These are phyloP conservation scores for Philhelius pedissequus DNA, from an alignment of 2,888 invertebrate genomes.

Conservation along the genomic window DNA sequence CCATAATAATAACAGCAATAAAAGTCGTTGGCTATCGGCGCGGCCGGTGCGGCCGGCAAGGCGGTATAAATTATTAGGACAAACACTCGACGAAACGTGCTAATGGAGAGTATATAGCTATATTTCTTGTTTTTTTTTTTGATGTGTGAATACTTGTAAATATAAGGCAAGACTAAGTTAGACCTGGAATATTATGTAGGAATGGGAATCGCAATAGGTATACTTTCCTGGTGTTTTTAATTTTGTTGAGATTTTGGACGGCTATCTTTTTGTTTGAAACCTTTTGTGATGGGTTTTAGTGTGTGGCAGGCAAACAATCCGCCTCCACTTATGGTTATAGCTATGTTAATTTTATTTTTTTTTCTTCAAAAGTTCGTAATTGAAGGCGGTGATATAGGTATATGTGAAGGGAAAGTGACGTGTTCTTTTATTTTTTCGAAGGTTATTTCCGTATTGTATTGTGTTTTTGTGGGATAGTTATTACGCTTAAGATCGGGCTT, in stretches of 20 bases:
- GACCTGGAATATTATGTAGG: not conserved
- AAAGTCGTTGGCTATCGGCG: slow-evolving; percentile 31
- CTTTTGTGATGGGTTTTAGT: slow-evolving; percentile 5
- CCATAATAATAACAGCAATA: slow-evolving; percentile 35
- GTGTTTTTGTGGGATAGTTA: too few species aligned
- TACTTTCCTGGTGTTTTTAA: too few species aligned
- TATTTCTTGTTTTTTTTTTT: too few species aligned
- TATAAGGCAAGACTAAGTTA: slow-evolving; percentile 5
- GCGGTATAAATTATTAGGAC: slow-evolving; percentile 33
- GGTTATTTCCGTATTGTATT: slow-evolving; percentile 9
- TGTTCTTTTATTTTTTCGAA: not conserved
- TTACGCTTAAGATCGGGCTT: not conserved
- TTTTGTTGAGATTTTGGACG: not conserved
- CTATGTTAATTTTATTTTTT: slow-evolving; percentile 25
- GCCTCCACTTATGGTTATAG: slow-evolving; percentile 24
- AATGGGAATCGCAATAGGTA: too few species aligned
- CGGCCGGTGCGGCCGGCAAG: too few species aligned
- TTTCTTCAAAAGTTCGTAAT: slow-evolving; percentile 12
- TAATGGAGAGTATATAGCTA: slow-evolving; percentile 54
- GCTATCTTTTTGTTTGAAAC: not conserved
- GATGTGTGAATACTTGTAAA: not conserved
- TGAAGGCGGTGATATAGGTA: not conserved
- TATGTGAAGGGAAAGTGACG: slow-evolving; percentile 4
- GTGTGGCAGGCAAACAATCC: slow-evolving; percentile 12
- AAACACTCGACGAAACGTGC: slow-evolving; percentile 38